A percentile compares a stretch with the other conserved stretches of the same genome.
Evolutionary conservation across 2,888 invertebrate genomes (phyloP).

Genomic region (Craniophora ligustri): DNA sequence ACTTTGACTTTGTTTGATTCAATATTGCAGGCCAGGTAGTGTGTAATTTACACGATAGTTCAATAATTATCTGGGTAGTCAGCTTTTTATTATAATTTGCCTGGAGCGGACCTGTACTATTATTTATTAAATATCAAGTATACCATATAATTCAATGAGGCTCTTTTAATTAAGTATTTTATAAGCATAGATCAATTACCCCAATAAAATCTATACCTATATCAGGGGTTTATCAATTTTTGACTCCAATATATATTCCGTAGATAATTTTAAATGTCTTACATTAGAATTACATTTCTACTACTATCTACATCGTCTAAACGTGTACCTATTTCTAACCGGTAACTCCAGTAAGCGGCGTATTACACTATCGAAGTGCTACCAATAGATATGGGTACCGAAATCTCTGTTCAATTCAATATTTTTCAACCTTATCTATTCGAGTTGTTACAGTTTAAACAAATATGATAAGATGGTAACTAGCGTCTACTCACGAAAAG

Average conservation of each 20-base stretch:
- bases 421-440: constrained; percentile 67
- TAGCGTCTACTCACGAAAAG: constrained; percentile 61
- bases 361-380: constrained; percentile 58
- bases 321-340: constrained; percentile 37
- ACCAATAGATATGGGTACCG: constrained; percentile 60
- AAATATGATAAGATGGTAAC: constrained; percentile 72
- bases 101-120: too few species aligned
- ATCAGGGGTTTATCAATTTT: not conserved
- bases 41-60: too few species aligned
- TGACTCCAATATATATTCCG: constrained; percentile 4
- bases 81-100: too few species aligned
- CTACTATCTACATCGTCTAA: constrained; percentile 38
- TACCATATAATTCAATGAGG: too few species aligned
- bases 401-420: constrained; percentile 67
- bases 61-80: too few species aligned
- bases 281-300: constrained; percentile 27
- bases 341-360: constrained; percentile 48
- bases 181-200: too few species aligned
- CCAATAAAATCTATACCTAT: too few species aligned
- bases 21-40: too few species aligned
- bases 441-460: constrained; percentile 68
- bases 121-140: too few species aligned
- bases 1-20: too few species aligned
- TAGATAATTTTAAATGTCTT: constrained; percentile 7
- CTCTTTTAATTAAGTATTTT: too few species aligned